Conservation (phyloP, 2,888 invertebrate genomes). For the Nycteola revayana region DNA sequence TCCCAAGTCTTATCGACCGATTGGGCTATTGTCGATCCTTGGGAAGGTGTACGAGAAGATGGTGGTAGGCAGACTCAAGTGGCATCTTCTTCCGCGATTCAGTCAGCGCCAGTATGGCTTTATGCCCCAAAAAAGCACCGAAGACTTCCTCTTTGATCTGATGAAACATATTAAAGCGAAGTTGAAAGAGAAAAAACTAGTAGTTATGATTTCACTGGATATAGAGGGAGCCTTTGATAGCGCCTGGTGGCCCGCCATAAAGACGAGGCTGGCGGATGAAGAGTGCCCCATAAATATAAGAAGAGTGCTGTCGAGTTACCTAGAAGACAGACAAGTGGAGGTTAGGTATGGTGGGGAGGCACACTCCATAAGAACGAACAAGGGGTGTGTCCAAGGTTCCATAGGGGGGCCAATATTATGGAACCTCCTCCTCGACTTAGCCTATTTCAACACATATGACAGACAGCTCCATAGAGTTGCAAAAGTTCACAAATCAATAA, state of each 20-base stretch:
- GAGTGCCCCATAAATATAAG: background rate
- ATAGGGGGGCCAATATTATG: too few species aligned
- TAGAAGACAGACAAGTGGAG: too few species aligned
- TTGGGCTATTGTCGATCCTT: background rate
- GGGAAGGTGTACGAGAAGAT: background rate
- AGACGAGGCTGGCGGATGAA: background rate
- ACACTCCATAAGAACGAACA: too few species aligned
- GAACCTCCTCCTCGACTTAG: too few species aligned
- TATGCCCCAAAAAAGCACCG: slow-evolving; percentile 5
- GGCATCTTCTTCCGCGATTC: background rate
- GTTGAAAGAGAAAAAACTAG: background rate
- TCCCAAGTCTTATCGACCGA: background rate
- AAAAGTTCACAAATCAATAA: too few species aligned
- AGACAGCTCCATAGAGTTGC: too few species aligned
- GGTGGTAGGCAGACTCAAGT: background rate
- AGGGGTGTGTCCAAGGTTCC: too few species aligned
- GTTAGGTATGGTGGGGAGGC: too few species aligned
- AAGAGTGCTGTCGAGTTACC: too few species aligned
- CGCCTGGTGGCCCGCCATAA: slow-evolving; percentile 6
- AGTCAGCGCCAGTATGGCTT: slow-evolving; percentile 5
- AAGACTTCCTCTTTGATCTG: slow-evolving; percentile 3
- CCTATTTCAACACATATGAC: too few species aligned
- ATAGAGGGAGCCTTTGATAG: background rate
- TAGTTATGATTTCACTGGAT: background rate
- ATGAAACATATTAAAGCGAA: slow-evolving; percentile 1